Conservation (phyloP, 1,140 invertebrate species). For the Rhagoletis zephyria region DNA sequence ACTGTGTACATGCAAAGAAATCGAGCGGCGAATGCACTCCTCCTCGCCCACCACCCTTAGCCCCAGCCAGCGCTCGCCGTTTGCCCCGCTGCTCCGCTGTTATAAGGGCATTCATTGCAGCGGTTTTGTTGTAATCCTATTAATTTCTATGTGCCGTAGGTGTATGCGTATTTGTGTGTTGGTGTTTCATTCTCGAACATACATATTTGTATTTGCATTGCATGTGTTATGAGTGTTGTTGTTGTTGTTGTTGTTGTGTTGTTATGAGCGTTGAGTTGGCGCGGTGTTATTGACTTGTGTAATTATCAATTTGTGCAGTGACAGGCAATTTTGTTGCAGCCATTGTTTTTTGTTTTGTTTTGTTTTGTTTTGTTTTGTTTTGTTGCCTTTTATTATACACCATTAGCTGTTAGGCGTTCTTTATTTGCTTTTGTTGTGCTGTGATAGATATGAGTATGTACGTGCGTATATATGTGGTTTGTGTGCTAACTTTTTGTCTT, state of each 20-base stretch:
- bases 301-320: conserved; percentile 34
- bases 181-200: not conserved
- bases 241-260: not conserved
- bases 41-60: not conserved
- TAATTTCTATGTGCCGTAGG: not conserved
- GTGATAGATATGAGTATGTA: not conserved
- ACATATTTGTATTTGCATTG: not conserved
- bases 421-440: not conserved
- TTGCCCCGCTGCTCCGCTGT: no score
- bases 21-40: not conserved
- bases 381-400: not conserved
- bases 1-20: no score
- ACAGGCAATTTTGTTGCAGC: not conserved
- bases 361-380: no score
- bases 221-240: not conserved
- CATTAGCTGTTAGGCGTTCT: not conserved
- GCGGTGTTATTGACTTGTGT: conserved; percentile 34
- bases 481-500: not conserved
- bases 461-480: not conserved
- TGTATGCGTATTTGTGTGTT: not conserved
- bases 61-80: no score
- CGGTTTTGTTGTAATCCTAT: conserved; percentile 14
- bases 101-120: not conserved
- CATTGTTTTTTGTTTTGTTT: no score
- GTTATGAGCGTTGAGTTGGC: not conserved